Base-by-base conservation (phyloP, 2,113 vertebrate genomes). In the Columba janthina region DNA sequence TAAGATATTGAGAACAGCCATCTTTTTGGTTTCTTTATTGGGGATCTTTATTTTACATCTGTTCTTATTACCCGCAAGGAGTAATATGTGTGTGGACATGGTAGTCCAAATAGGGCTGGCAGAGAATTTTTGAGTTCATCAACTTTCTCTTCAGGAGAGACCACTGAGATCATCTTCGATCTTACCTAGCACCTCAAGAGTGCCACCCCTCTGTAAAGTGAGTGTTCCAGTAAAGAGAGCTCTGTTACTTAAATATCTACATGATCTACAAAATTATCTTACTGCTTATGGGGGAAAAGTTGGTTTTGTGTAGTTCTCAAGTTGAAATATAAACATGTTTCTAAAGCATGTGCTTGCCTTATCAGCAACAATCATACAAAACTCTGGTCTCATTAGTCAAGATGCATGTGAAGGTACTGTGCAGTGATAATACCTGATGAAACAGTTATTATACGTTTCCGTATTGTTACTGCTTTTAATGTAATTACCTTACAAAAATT, bases 141-240 rank as follows among this genome's bases (percentile, higher is more conserved):
- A 60, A 20, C n/a, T 84, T 75, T 70, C 10, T 11, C 51, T 8
- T 64, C 4, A 20, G 19, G 32, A 28, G 32, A 87, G 8, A 18
- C 42, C 9, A 24, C 4, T 54, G 34, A 48, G 42, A 32, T 40
- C 2, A 5, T 51, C 44, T 76, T 67, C 7, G 5, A 2, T 56
- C 9, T 84, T 62, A 6, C 40, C 28, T 48, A 28, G 76, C 10
- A 38, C 8, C 29, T 79, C 44, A 22, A 15, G 26, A 74, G 34
- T 64, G 26, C 19, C 14, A 22, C 29, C 19, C 19, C 17, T 85
- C 0, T 0, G 34, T 36, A 36, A 62, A n/a, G 40, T 17, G 15
- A 77, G 9, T 25, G 24, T 42, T 42, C 10, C 28, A n/a, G 42
- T 53, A 34, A 53, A 46, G 66, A 85, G 22, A 72, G 6, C n/a